Evolutionary conservation across 2,888 invertebrate species (phyloP).

Genomic region (Eupithecia pulchellata): DNA sequence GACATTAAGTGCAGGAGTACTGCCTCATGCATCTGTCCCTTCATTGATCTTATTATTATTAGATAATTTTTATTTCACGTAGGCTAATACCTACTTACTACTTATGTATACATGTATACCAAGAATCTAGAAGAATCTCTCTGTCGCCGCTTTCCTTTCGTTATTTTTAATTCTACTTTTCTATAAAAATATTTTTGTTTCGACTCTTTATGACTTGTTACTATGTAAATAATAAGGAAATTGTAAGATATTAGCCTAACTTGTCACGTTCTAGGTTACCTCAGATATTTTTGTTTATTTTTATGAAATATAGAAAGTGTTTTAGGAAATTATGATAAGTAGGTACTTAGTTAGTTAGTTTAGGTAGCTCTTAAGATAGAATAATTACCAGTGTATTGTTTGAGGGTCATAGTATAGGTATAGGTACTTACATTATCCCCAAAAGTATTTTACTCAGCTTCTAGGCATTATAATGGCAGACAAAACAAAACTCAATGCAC

Average conservation of each 20-base stretch:
- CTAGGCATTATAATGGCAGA: not conserved
- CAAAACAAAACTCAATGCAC: not conserved
- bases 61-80: too few relatives aligned
- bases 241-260: not conserved
- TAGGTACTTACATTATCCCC: too few relatives aligned
- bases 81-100: too few relatives aligned
- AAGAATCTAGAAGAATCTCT: too few relatives aligned
- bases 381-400: not conserved
- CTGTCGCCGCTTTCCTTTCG: too few relatives aligned
- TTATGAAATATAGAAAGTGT: not conserved
- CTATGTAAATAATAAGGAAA: not conserved
- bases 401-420: not conserved
- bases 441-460: not conserved
- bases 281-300: slow-evolving; percentile 8
- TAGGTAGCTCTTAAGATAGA: not conserved
- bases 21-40: too few relatives aligned
- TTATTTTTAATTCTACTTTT: not conserved
- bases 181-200: not conserved
- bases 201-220: not conserved
- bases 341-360: not conserved
- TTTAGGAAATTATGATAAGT: not conserved
- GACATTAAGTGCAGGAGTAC: too few relatives aligned
- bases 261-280: not conserved
- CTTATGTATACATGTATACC: too few relatives aligned
- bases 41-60: too few relatives aligned